These are phyloP conservation scores for Eupithecia dodoneata DNA, from an alignment of 2,888 invertebrate genomes.

Conservation along the genomic window DNA sequence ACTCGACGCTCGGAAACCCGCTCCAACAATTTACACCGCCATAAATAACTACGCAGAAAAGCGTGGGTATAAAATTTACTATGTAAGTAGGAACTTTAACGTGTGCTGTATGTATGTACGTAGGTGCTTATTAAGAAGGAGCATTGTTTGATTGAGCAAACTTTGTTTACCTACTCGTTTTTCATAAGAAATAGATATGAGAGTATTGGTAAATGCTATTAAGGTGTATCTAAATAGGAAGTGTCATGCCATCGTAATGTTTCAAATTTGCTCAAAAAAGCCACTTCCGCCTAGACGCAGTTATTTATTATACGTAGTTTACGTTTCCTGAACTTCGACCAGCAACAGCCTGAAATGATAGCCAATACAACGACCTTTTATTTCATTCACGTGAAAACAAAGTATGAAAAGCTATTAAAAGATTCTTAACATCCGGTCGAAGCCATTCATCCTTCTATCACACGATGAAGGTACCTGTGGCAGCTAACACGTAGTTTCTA, in stretches of 20 bases:
- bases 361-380: not conserved
- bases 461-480: not conserved
- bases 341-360: not conserved
- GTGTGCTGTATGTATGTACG: not conserved
- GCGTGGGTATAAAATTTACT: conserved; percentile 23
- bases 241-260: no score
- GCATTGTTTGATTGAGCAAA: not conserved
- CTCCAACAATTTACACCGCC: conserved; percentile 17
- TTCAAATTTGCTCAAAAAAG: no score
- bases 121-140: not conserved
- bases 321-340: no score
- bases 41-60: conserved; percentile 26
- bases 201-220: not conserved
- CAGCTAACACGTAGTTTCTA: not conserved
- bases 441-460: not conserved
- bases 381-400: not conserved
- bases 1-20: not conserved
- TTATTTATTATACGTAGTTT: no score
- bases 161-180: not conserved
- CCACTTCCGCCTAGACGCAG: no score
- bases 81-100: not conserved
- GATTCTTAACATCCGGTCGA: not conserved
- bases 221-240: no score
- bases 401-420: not conserved
- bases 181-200: not conserved